Percentiles rank a stretch among this genome's conserved stretches.
These are phyloP conservation scores for Dasyornis broadbenti DNA, from an alignment of 2,113 vertebrate species.

Conservation along the genomic window DNA sequence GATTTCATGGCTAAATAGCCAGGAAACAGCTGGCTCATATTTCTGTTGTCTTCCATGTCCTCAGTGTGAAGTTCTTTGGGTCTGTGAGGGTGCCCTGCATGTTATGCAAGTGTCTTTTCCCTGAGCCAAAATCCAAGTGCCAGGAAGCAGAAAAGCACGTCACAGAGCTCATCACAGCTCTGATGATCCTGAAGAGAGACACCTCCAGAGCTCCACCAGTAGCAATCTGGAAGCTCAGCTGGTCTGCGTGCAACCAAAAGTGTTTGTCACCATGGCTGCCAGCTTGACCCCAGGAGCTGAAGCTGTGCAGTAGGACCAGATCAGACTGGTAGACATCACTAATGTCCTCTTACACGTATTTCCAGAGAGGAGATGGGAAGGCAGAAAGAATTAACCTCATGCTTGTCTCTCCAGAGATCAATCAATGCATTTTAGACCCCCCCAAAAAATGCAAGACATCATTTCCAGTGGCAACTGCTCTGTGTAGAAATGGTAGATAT, in stretches of 20 bases:
- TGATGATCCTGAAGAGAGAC: not conserved
- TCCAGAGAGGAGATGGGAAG: not conserved
- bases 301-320: not conserved
- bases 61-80: not conserved
- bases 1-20: not conserved
- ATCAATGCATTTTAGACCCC: not conserved
- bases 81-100: not conserved
- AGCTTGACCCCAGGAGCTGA: not conserved
- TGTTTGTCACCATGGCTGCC: fast-evolving
- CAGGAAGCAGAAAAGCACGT: not conserved
- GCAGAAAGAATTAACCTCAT: not conserved
- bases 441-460: fast-evolving
- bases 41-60: not conserved
- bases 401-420: not conserved
- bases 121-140: not conserved
- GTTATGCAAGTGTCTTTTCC: not conserved
- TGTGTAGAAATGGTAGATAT: not conserved
- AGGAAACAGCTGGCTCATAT: not conserved
- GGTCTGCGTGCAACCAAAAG: not conserved
- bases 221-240: not conserved
- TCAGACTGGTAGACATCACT: not conserved
- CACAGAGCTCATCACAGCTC: not conserved
- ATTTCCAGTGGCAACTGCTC: not conserved
- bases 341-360: not conserved
- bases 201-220: not conserved